Evolutionary conservation across 2,888 invertebrate genomes (phyloP).

Genomic region (Proisotoma minuta): DNA sequence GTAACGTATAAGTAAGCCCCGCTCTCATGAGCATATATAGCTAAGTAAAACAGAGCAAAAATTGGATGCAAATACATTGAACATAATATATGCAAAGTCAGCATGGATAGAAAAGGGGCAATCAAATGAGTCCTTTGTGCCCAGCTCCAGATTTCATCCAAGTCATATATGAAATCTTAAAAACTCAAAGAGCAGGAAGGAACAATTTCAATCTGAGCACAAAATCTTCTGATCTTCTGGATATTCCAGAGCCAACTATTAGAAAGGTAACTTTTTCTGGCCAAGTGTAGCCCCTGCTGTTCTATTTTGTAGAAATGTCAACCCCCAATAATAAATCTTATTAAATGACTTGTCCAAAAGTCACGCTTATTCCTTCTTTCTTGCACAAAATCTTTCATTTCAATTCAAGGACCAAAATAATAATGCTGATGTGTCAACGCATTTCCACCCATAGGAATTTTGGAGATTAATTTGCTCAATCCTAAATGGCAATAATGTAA

Average conservation of each 20-base stretch:
- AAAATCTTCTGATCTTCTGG: too few species aligned
- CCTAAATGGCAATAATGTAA: too few species aligned
- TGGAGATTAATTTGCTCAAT: too few species aligned
- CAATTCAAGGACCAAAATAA: too few species aligned
- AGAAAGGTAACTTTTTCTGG: constrained; percentile 20
- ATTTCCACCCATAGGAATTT: too few species aligned
- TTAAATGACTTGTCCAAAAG: constrained; percentile 47
- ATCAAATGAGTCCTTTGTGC: neutral
- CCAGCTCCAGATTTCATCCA: neutral
- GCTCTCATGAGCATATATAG: too few species aligned
- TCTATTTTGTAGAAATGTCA: constrained; percentile 48
- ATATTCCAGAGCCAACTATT: neutral
- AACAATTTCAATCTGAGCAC: neutral
- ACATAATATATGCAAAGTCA: too few species aligned
- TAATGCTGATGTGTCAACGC: too few species aligned
- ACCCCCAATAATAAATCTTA: constrained; percentile 47
- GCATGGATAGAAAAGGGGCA: neutral
- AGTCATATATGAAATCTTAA: neutral
- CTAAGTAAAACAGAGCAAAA: too few species aligned
- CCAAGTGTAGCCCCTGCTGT: constrained; percentile 44
- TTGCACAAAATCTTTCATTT: neutral
- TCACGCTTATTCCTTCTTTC: constrained; percentile 9
- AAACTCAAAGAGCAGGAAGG: constrained; percentile 2
- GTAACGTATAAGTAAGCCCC: too few species aligned
- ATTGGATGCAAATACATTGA: too few species aligned